Base-by-base conservation (phyloP, 2,888 invertebrate genomes). In the Antheraea yamamai region DNA sequence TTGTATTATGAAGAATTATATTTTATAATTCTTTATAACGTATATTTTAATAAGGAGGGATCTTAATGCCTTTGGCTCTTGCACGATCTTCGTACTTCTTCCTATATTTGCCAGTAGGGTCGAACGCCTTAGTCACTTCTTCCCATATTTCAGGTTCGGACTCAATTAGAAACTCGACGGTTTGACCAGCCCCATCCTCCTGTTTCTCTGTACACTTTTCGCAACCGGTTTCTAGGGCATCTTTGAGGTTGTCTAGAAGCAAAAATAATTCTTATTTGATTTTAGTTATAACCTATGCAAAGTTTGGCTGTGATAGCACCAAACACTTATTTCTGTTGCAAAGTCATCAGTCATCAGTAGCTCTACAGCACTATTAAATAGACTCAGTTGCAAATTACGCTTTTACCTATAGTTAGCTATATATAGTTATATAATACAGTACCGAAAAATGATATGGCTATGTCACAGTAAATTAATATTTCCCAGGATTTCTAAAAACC, bases 161-260 rank as follows among this genome's bases (percentile, higher is more conserved):
- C 78, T 97, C 95, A 79, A 97, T 96, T 78, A 98, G 91, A 83
- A 94, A 96, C 26, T 96, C 95, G 55, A 97, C 95, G 10, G 97
- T 96, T 79, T 95, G 96, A 83, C 96, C 95, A 58, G 96, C 95
- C 70, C 96, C 96, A 7, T 89, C 85, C 83, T 94, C 96, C 86
- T 97, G 97, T 39, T 93, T 93, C 58, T 96, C 96, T 47, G 96
- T 96, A 86, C 97, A 97, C 86, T 97, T 96, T 75, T 84, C 82
- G 87, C 97, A 97, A 74, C 96, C 96, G 7, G 95, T 96, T 78
- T 94, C 90, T 68, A 97, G 88, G 0, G 97, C 97, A 77, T 97
- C 97, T 51, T 96, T 96, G 14, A 97, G 87, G 58, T 95, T 84
- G 30, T 92, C 96, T 97, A 89, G 2, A 90, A 66, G 30, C 1